Evolutionary conservation across 2,113 vertebrate genomes (phyloP).

Genomic region (Amphiprion ocellaris): DNA sequence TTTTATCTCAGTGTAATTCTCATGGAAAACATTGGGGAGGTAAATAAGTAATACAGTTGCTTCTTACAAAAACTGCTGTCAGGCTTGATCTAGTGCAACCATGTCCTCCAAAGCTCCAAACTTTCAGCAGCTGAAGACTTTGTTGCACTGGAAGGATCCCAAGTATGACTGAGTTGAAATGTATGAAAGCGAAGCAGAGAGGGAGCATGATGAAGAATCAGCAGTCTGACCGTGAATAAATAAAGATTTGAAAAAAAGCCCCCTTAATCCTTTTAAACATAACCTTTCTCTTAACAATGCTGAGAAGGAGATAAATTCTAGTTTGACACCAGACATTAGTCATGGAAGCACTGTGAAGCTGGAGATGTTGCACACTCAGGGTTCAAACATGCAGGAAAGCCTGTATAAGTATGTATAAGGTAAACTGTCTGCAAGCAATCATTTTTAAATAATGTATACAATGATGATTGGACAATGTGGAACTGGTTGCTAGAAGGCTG

Average conservation of each 20-base stretch:
- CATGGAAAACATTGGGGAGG: not conserved
- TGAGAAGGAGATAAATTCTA: not conserved
- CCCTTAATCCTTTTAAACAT: conserved; percentile 36
- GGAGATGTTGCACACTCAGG: not conserved
- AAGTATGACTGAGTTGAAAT: conserved; percentile 51
- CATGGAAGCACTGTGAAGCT: not conserved
- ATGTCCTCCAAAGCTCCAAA: conserved; percentile 32
- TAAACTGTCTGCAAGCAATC: too few species aligned
- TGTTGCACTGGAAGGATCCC: conserved; percentile 54
- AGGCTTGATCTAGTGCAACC: conserved; percentile 42
- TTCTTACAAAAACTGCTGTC: conserved; percentile 52
- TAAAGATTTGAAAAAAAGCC: conserved; percentile 6
- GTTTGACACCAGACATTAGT: conserved; percentile 9
- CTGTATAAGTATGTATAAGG: not conserved
- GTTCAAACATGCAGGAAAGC: not conserved
- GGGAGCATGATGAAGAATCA: conserved; percentile 33
- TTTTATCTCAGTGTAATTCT: conserved; percentile 15
- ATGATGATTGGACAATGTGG: not conserved
- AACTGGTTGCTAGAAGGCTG: not conserved
- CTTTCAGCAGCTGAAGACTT: conserved; percentile 32
- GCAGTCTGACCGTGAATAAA: conserved; percentile 33
- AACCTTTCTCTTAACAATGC: not conserved
- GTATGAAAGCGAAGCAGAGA: conserved; percentile 16
- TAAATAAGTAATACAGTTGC: conserved; percentile 46
- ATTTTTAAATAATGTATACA: not conserved